Evolutionary conservation across 2,888 invertebrate species (phyloP).

Genomic region (Macropis europaea): DNA sequence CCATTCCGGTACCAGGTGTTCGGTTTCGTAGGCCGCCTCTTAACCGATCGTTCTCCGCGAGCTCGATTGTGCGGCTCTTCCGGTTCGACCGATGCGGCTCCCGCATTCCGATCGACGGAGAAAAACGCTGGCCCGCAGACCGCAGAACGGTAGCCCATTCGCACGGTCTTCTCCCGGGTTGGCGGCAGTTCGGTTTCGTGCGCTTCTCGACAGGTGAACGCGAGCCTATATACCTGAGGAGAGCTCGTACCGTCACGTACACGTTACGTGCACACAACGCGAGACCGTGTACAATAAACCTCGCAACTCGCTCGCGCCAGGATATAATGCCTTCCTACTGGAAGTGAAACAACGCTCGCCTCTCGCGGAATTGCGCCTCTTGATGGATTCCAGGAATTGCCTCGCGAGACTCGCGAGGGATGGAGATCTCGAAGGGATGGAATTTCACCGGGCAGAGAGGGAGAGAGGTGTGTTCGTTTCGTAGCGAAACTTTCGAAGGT

Average conservation of each 20-base stretch:
- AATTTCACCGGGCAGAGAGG: neutral
- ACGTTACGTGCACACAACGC: conserved; percentile 29
- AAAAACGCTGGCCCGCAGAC: conserved; percentile 65
- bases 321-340: conserved; percentile 61
- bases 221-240: conserved; percentile 44
- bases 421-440: neutral
- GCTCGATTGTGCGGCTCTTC: conserved; percentile 24
- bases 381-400: conserved; percentile 64
- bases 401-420: conserved; percentile 16
- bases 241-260: conserved; percentile 38
- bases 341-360: conserved; percentile 59
- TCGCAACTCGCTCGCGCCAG: conserved; percentile 54
- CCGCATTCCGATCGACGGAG: conserved; percentile 72
- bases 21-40: conserved; percentile 58
- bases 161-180: conserved; percentile 64
- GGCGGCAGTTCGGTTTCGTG: conserved; percentile 37
- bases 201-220: conserved; percentile 35
- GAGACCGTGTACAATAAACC: conserved; percentile 59
- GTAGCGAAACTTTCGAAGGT: no score
- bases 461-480: no score
- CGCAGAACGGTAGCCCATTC: conserved; percentile 76
- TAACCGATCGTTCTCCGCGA: conserved; percentile 28
- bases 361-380: conserved; percentile 57
- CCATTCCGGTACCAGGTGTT: conserved; percentile 66
- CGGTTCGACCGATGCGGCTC: conserved; percentile 22